Conservation (phyloP, 2,888 invertebrate species). For the Phania funesta region DNA sequence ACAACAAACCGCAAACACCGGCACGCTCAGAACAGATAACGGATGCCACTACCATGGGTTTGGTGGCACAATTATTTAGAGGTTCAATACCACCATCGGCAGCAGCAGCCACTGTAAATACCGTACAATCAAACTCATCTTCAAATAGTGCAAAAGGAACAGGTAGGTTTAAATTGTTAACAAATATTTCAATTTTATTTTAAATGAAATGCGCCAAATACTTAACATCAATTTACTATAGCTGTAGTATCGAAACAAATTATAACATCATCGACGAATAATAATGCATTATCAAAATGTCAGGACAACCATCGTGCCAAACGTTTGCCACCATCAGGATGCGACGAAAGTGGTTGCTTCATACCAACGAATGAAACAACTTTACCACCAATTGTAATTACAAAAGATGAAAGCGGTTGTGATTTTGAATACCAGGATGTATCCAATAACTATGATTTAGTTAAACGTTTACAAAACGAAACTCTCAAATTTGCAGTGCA, state of each 20-base stretch:
- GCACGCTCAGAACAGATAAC: slow-evolving; percentile 68
- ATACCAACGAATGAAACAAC: slow-evolving; percentile 81
- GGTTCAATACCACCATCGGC: slow-evolving; percentile 76
- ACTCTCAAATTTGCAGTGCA: slow-evolving; percentile 88
- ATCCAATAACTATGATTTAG: slow-evolving; percentile 82
- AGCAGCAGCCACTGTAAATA: slow-evolving; percentile 73
- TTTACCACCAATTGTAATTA: slow-evolving; percentile 81
- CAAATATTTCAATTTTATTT: background rate
- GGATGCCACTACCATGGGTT: slow-evolving; percentile 73
- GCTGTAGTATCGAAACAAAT: slow-evolving; percentile 42
- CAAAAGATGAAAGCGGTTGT: slow-evolving; percentile 72
- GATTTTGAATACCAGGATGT: slow-evolving; percentile 77
- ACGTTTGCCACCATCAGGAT: slow-evolving; percentile 73
- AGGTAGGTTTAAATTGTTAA: slow-evolving; percentile 14
- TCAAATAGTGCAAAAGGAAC: slow-evolving; percentile 3
- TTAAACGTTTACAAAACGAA: slow-evolving; percentile 83
- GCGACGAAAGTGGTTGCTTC: slow-evolving; percentile 76
- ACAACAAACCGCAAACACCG: slow-evolving; percentile 72
- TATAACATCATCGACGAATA: slow-evolving; percentile 43
- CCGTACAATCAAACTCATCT: slow-evolving; percentile 55
- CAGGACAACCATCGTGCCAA: slow-evolving; percentile 68
- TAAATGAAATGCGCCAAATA: background rate
- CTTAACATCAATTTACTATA: background rate
- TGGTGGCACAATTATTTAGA: slow-evolving; percentile 76
- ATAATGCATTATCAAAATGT: slow-evolving; percentile 59